Percentiles rank a stretch among this genome's conserved stretches.
Conservation (phyloP, 2,797 vertebrate genomes). For the Adelosebastes latens region DNA sequence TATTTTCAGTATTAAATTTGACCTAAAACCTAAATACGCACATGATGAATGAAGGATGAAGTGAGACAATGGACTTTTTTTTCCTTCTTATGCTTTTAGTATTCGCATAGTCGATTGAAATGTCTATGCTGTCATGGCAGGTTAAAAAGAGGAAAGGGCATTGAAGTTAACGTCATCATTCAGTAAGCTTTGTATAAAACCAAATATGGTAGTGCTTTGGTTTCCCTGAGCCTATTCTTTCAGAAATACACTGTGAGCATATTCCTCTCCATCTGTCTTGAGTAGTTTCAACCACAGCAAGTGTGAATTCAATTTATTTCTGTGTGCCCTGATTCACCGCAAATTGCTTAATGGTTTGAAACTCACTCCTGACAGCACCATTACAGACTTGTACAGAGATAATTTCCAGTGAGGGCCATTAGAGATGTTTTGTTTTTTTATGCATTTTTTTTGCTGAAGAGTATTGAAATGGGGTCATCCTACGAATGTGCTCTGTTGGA, state of each 20-base stretch:
- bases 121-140: slow-evolving; percentile 17
- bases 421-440: slow-evolving; percentile 73
- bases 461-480: slow-evolving; percentile 67
- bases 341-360: slow-evolving; percentile 83
- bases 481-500: slow-evolving; percentile 45
- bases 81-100: slow-evolving; percentile 9
- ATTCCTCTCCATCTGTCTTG: slow-evolving; percentile 57
- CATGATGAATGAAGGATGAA: slow-evolving; percentile 60
- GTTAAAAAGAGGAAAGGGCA: slow-evolving; percentile 40
- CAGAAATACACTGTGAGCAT: slow-evolving; percentile 28
- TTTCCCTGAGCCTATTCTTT: slow-evolving; percentile 40
- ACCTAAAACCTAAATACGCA: slow-evolving; percentile 60
- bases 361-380: slow-evolving; percentile 75
- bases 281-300: slow-evolving; percentile 62
- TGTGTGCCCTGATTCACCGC: slow-evolving; percentile 72
- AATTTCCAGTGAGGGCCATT: slow-evolving; percentile 71
- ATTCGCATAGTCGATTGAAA: slow-evolving; percentile 26
- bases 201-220: slow-evolving; percentile 31
- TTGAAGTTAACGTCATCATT: slow-evolving; percentile 55
- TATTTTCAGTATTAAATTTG: slow-evolving; percentile 58
- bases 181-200: slow-evolving; percentile 50
- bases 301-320: slow-evolving; percentile 75
- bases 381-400: slow-evolving; percentile 76
- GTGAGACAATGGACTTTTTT: slow-evolving; percentile 46
- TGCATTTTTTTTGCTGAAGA: slow-evolving; percentile 57